These are phyloP conservation scores for Plotosus lineatus DNA, from an alignment of 2,113 vertebrate genomes.

Conservation along the genomic window DNA sequence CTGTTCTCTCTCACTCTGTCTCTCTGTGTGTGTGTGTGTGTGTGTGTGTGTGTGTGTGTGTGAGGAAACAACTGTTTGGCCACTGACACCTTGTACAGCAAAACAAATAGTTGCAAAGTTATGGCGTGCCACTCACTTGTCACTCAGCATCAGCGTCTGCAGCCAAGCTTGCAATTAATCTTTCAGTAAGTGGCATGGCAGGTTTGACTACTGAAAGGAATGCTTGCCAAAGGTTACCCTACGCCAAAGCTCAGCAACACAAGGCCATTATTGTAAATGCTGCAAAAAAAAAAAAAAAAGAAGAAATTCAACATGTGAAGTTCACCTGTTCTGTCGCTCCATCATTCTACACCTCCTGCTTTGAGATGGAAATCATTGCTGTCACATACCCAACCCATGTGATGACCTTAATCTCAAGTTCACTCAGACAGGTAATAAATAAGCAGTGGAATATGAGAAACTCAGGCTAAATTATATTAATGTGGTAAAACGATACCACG, in stretches of 20 bases:
- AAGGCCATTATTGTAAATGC: conserved; percentile 21
- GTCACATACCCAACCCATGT: conserved; percentile 43
- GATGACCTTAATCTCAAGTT: conserved; percentile 56
- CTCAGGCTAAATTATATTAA: conserved; percentile 48
- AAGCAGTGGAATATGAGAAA: conserved; percentile 43
- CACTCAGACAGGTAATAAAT: conserved; percentile 55
- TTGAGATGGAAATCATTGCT: conserved; percentile 49
- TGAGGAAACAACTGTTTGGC: conserved; percentile 61
- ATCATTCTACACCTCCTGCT: conserved; percentile 30
- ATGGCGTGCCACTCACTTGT: conserved; percentile 69
- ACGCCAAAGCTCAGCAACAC: background rate
- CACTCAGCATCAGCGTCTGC: conserved; percentile 66
- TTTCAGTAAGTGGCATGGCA: conserved; percentile 63
- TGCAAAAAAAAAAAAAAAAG: background rate
- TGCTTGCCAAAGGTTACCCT: conserved; percentile 54
- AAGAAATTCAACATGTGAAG: background rate
- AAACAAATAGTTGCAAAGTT: conserved; percentile 63
- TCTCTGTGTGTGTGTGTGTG: no score
- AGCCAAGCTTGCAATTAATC: conserved; percentile 66
- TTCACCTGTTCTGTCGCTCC: conserved; percentile 45
- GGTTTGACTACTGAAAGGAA: conserved; percentile 56
- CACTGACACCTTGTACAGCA: conserved; percentile 58
- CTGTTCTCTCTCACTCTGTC: conserved; percentile 34
- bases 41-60: no score
- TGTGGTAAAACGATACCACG: conserved; percentile 50